Conservation (phyloP, 2,113 vertebrate species). For the Ciconia maguari region DNA sequence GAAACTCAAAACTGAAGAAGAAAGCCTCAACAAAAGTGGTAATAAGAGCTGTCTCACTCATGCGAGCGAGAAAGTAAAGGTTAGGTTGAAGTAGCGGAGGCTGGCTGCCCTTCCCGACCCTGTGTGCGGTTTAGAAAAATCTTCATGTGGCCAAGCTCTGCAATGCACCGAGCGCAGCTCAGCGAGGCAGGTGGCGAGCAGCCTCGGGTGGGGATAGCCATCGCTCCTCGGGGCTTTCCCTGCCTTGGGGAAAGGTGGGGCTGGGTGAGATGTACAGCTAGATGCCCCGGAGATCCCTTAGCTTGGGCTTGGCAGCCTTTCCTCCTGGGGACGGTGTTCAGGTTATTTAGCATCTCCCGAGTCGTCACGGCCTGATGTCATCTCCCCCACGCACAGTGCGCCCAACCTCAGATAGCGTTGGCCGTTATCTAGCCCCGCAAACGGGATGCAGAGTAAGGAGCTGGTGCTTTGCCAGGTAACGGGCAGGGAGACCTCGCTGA, state of each 20-base stretch:
- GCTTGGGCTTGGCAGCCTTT: background rate
- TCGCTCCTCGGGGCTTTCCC: background rate
- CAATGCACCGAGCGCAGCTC: background rate
- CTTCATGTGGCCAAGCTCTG: background rate
- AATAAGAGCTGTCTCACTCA: background rate
- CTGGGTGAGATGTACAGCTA: background rate
- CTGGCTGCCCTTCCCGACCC: background rate
- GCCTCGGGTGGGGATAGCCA: background rate
- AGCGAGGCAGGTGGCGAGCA: background rate
- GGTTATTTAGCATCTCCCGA: background rate
- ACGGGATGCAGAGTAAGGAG: fast-evolving
- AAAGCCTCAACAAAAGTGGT: background rate
- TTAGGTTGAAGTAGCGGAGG: background rate
- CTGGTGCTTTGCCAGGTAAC: background rate
- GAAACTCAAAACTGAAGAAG: background rate
- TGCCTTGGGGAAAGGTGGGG: background rate
- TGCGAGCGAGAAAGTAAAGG: background rate
- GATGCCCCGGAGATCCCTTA: background rate
- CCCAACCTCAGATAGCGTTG: background rate
- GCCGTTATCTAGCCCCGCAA: background rate
- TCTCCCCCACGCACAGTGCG: fast-evolving
- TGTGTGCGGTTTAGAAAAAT: fast-evolving
- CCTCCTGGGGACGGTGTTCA: background rate
- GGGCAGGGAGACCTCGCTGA: fast-evolving
- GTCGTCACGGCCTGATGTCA: fast-evolving